Evolutionary conservation across 2,888 invertebrate species (phyloP).

Genomic region (Alloscopus bannaensis): DNA sequence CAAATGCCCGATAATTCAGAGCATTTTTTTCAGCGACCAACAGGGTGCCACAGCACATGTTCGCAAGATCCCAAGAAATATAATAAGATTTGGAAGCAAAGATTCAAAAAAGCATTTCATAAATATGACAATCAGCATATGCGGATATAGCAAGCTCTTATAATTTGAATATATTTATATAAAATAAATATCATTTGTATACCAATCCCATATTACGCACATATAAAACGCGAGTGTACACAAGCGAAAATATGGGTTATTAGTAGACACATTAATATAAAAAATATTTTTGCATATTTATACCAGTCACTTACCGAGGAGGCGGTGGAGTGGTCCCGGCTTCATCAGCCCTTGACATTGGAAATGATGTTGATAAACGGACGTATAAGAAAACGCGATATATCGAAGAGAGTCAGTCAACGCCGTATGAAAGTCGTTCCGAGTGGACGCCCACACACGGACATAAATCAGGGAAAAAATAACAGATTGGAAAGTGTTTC

Average conservation of each 20-base stretch:
- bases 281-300: background rate
- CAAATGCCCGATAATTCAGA: too few species aligned
- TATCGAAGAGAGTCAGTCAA: background rate
- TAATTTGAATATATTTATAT: background rate
- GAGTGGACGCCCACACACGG: conserved; percentile 14
- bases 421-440: conserved; percentile 13
- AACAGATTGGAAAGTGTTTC: background rate
- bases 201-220: background rate
- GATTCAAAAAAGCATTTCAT: background rate
- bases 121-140: background rate
- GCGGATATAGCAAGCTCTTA: background rate
- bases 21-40: conserved; percentile 50
- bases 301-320: conserved; percentile 40
- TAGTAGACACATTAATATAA: background rate
- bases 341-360: conserved; percentile 60
- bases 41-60: conserved; percentile 7
- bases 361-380: background rate
- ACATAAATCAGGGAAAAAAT: conserved; percentile 26
- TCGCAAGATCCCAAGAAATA: background rate
- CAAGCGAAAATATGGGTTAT: background rate
- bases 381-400: background rate
- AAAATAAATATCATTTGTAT: background rate
- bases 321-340: conserved; percentile 27
- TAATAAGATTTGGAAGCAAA: background rate
- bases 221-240: too few species aligned